phyloP scores from a whole-genome alignment of 2,113 vertebrate species.

The Petaurus breviceps region DNA sequence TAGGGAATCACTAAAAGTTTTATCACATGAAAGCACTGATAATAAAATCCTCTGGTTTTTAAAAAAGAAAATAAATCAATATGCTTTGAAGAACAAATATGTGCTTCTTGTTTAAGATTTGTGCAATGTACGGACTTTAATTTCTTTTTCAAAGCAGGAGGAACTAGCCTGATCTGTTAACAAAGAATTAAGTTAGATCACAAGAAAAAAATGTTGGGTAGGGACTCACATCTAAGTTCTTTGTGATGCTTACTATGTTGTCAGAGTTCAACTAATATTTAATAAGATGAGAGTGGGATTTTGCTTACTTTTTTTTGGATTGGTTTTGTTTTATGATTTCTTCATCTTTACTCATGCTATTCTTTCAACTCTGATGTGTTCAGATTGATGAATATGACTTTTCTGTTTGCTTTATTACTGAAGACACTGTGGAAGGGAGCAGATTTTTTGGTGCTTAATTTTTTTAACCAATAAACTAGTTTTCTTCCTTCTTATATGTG shows the following conservation, averaged over 20 bases:
- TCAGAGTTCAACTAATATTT: slow-evolving; percentile 52
- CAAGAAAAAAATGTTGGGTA: slow-evolving; percentile 17
- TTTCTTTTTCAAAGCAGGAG: slow-evolving; percentile 72
- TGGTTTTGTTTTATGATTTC: slow-evolving; percentile 44
- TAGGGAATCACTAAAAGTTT: slow-evolving; percentile 85
- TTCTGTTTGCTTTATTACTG: slow-evolving; percentile 56
- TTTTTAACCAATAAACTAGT: slow-evolving; percentile 52
- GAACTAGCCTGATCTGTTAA: slow-evolving; percentile 53
- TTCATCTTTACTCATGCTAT: slow-evolving; percentile 30
- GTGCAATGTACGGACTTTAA: slow-evolving; percentile 65
- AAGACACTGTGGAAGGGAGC: slow-evolving; percentile 28
- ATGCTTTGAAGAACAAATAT: slow-evolving; percentile 82
- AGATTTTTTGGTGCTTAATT: slow-evolving; percentile 34
- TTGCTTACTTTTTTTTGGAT: slow-evolving; percentile 15
- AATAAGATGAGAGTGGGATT: background rate
- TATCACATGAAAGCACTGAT: slow-evolving; percentile 82
- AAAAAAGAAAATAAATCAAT: slow-evolving; percentile 77
- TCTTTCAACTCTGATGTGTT: slow-evolving; percentile 34
- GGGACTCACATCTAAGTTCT: slow-evolving; percentile 11
- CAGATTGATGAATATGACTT: slow-evolving; percentile 38
- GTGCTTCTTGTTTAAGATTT: slow-evolving; percentile 63
- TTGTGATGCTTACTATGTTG: background rate
- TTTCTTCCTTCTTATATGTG: slow-evolving; percentile 44
- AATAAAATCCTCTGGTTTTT: slow-evolving; percentile 77
- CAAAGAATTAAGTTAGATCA: slow-evolving; percentile 35